These are phyloP conservation scores for Apostichopus leukothele DNA, from an alignment of 53 echinoderm and acorn worm genomes.

Conservation along the genomic window DNA sequence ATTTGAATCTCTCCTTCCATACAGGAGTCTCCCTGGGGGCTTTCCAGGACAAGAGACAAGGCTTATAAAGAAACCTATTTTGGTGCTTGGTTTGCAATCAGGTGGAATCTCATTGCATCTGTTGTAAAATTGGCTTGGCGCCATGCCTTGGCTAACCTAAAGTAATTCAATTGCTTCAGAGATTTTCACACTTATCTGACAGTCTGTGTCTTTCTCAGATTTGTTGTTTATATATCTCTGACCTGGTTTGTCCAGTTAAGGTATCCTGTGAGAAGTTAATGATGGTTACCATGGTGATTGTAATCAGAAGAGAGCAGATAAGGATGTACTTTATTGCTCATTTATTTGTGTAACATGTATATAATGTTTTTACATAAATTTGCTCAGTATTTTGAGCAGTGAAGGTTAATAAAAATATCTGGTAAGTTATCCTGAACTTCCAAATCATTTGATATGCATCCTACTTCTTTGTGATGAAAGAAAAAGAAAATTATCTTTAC, in stretches of 20 bases:
- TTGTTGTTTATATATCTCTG: neutral
- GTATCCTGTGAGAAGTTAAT: neutral
- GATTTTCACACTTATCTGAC: conserved; percentile 36
- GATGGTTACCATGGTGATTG: conserved; percentile 19
- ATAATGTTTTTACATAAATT: neutral
- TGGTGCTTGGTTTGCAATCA: conserved; percentile 9
- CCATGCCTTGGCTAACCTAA: conserved; percentile 31
- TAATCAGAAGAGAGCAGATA: conserved; percentile 16
- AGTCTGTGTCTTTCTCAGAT: conserved; percentile 34
- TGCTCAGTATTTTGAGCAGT: neutral
- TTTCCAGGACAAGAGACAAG: neutral
- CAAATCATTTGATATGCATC: neutral
- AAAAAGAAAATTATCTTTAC: no score
- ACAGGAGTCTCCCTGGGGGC: neutral
- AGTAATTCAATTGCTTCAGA: conserved; percentile 32
- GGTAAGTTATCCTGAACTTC: neutral
- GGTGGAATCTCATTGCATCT: conserved; percentile 38
- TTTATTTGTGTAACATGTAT: neutral
- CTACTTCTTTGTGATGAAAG: neutral
- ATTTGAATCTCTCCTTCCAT: neutral
- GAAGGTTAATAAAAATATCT: neutral
- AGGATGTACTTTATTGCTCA: neutral
- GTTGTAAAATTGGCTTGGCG: conserved; percentile 40
- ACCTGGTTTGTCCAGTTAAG: neutral
- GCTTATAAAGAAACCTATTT: neutral